Evolutionary conservation across 2,888 invertebrate genomes (phyloP), one percentile per base, ranked within the genome.

Genomic region (Clepsis dumicolana): DNA sequence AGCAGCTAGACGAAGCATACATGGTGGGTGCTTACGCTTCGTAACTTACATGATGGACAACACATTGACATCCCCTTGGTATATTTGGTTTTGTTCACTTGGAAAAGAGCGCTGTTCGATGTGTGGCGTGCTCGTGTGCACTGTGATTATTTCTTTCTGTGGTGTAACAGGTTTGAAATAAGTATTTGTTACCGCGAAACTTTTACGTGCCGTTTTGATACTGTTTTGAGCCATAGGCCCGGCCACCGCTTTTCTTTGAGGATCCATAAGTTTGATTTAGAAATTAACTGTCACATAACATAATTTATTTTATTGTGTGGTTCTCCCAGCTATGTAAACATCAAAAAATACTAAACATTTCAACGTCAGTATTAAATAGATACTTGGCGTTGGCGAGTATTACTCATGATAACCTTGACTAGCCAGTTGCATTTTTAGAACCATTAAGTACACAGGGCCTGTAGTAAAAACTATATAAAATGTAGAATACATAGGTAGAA

Each of bases 51-150:
- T 87, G 59, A 91, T 83, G 38, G 90, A 90, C 54, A 93, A 81
- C 21, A 93, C 76, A 74, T 93, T 92, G 18, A 93, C 85, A 68
- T 88, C 86, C 65, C 91, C 93, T 70, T 87, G 84, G 75, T 85
- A 90, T 38, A 90, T 76, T 81, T 91, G 92, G 71, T 80, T 84
- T 73, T 90, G 85, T 77, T 89, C 88, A 65, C 77, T 79, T 52
- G 83, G 81, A 70, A 77, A 80, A 18, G 84, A 79, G 24, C 82
- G 82, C 53, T 77, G 82, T 75, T 93, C 91, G 12, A 85, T 62
- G n/a, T 81, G 73, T 24, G 93, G 93, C 18, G 86, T 82, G 71
- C 84, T 87, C 16, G 91, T 89, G 70, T 89, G 90, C 12, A 92
- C 88, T 21, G 85, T 86, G 38, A 90, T 70, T 29, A 84, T 82